Base-by-base conservation (phyloP, 2,888 invertebrate genomes). In the Drosophila suboccidentalis region DNA sequence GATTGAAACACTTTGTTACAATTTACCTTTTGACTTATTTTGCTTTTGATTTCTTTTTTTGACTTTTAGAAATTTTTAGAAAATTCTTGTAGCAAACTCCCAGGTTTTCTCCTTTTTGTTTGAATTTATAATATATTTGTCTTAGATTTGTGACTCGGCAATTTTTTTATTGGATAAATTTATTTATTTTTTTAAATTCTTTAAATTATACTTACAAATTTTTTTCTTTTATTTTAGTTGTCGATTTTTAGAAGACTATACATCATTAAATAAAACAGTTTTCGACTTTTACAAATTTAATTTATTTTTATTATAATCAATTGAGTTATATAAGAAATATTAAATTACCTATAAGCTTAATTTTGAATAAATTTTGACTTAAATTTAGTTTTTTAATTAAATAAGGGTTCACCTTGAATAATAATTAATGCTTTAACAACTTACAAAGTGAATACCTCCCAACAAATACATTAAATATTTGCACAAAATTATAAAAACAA, bases 1-100 rank as follows among this genome's bases (percentile, higher is more conserved):
- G 8, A 53, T n/a, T 32, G 71, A 79, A 79, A 38, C n/a, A 41
- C 19, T 38, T 78, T 74, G 53, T 55, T 46, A 2, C 0, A 51
- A 38, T 46, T 54, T 36, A 36, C 13, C 9, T 38, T 32, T 19
- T 39, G 22, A 50, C 4, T 49, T 36, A 9, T n/a, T 2, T 49
- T 19, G 8, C 13, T 15, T 69, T 34, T 49, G 29, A 9, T 15
- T 0, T 11, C 8, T 3, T 15, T 36, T 3, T 15, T 36, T 8
- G 11, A 17, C n/a, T 32, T 13, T 13, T 50, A 5, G 26, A 26
- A 26, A 26, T 5, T 15, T 17, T 9, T 1, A 6, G 3, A 19
- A 13, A 11, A 34, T 17, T 1, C 1, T 6, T 15, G 11, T 49
- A 17, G 11, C 11, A 8, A 8, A 8, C 8, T 22, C 8, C 13